Evolutionary conservation across 92 coral and sea anemone species (phyloP).

Genomic region (Parazoanthus atlanticus): DNA sequence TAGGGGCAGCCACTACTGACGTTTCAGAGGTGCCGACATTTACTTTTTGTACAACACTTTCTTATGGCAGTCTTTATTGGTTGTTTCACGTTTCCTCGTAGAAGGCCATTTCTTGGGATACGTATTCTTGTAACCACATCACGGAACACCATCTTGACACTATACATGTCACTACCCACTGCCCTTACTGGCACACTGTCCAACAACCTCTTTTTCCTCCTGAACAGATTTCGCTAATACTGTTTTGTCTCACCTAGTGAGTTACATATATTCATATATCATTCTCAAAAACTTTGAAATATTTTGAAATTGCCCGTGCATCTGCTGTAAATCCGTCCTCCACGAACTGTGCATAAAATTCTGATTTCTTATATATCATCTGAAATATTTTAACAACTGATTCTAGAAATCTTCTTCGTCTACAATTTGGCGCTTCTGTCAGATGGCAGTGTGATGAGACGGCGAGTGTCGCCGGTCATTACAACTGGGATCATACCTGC

Average conservation of each 20-base stretch:
- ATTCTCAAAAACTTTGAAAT: constrained; percentile 17
- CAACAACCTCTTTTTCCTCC: background rate
- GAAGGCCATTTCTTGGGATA: too few species aligned
- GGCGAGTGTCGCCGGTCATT: constrained; percentile 70
- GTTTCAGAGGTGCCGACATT: too few species aligned
- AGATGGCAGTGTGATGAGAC: constrained; percentile 52
- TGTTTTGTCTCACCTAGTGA: background rate
- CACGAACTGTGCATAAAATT: constrained; percentile 11
- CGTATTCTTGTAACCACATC: background rate
- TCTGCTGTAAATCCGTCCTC: constrained; percentile 3
- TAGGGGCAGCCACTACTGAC: too few species aligned
- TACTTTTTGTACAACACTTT: too few species aligned
- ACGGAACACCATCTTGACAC: background rate
- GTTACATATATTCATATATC: background rate
- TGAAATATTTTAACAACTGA: constrained; percentile 6
- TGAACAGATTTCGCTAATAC: background rate
- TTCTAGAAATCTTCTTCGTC: background rate
- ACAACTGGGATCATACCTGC: constrained; percentile 74
- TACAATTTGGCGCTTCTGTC: background rate
- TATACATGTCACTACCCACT: background rate
- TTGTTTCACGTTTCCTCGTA: too few species aligned
- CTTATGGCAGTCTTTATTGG: too few species aligned
- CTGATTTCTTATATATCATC: constrained; percentile 16
- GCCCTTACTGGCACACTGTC: background rate
- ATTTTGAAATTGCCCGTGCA: background rate